Evolutionary conservation across 2,888 invertebrate genomes (phyloP).

Genomic region (Polietes domitor): DNA sequence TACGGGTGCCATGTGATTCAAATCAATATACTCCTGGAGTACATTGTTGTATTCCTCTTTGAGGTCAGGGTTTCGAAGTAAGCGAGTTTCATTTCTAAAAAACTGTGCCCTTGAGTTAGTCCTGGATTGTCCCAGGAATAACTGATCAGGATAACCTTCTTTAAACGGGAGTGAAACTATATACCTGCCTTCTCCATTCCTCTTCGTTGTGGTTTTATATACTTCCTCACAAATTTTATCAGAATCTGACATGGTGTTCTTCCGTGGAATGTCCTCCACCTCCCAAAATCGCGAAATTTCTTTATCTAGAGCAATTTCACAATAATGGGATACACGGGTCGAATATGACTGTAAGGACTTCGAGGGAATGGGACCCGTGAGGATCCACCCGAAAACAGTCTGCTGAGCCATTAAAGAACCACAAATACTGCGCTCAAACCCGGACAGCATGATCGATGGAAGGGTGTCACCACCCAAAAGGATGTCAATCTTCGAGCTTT

Average conservation of each 20-base stretch:
- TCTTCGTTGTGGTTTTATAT: background rate
- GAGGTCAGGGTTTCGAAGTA: background rate
- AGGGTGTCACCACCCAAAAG: background rate
- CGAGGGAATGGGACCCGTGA: background rate
- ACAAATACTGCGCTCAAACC: background rate
- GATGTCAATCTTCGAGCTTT: background rate
- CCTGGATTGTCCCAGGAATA: background rate
- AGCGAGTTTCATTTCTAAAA: too few species aligned
- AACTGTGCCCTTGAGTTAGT: background rate
- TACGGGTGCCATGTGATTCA: too few species aligned
- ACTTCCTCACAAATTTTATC: constrained; percentile 24
- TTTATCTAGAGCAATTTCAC: background rate
- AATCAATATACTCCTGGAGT: background rate
- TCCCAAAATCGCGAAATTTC: background rate
- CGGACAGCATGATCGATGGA: background rate
- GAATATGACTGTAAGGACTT: too few species aligned
- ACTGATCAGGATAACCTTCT: background rate
- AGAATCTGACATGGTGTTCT: background rate
- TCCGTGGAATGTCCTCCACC: constrained; percentile 21
- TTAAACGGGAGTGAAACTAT: constrained; percentile 30
- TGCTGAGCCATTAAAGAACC: background rate
- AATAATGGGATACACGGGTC: background rate
- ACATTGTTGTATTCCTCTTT: constrained; percentile 14
- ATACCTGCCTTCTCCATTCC: constrained; percentile 12
- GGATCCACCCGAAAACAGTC: constrained; percentile 1